A percentile compares a stretch with the other conserved stretches of the same genome.
phyloP scores from a whole-genome alignment of 2,113 vertebrate genomes.

The Hyperoodon ampullatus region DNA sequence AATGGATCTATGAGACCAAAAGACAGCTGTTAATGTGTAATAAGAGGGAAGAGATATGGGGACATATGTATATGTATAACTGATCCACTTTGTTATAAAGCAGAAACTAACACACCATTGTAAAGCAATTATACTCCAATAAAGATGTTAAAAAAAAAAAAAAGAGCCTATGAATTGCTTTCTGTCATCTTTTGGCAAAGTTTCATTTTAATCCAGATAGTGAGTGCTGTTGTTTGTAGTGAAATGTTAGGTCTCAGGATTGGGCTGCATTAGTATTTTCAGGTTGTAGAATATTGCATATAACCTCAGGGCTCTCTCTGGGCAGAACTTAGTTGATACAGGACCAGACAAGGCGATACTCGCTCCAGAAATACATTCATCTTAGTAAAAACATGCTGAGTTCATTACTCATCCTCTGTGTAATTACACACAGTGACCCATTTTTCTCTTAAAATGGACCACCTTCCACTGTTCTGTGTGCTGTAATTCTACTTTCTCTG shows the following conservation, averaged over 20 bases:
- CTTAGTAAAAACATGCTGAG: neutral
- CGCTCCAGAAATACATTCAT: neutral
- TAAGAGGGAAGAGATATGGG: no score
- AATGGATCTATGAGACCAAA: neutral
- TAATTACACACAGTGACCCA: neutral
- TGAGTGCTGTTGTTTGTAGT: neutral
- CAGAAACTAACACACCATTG: no score
- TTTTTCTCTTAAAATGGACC: neutral
- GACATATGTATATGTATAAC: no score
- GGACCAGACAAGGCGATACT: neutral
- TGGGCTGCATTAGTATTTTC: neutral
- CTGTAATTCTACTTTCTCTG: neutral
- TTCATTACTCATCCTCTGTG: neutral
- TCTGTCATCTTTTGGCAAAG: neutral
- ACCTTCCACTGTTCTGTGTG: neutral
- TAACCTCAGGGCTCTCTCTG: neutral
- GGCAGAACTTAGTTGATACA: neutral
- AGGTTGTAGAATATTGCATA: neutral
- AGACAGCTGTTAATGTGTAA: neutral
- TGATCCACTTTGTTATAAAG: no score
- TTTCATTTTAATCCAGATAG: neutral
- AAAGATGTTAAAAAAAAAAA: no score
- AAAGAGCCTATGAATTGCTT: neutral
- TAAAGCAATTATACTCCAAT: no score
- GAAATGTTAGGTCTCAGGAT: no score